A percentile compares a stretch with the other conserved stretches of the same genome.
Evolutionary conservation across 2,797 vertebrate genomes (phyloP).

Genomic region (Alca torda): DNA sequence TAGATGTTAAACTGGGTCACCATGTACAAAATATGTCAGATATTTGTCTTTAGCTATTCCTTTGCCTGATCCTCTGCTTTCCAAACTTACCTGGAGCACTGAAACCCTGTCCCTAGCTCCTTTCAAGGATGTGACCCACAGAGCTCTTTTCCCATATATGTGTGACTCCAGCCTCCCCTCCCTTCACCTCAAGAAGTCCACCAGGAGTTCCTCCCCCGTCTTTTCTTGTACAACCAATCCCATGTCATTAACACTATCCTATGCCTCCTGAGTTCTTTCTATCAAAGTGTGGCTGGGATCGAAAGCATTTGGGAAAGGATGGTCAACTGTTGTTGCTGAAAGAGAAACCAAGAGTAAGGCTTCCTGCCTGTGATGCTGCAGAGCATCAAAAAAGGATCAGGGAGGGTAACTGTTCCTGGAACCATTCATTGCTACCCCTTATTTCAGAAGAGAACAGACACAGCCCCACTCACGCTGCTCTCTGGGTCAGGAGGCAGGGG

Average conservation of each 20-base stretch:
- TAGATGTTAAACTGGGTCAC: not conserved
- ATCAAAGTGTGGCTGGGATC: not conserved
- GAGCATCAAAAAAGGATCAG: not conserved
- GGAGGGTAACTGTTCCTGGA: not conserved
- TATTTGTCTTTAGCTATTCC: not conserved
- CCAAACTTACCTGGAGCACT: not conserved
- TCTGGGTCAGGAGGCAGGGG: not conserved
- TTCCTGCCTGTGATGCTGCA: not conserved
- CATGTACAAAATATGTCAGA: not conserved
- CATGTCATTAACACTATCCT: not conserved
- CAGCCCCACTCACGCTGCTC: not conserved
- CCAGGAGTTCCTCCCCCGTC: not conserved
- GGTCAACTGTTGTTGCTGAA: not conserved
- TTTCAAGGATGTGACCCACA: not conserved
- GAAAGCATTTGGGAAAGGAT: not conserved
- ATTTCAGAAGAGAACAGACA: not conserved
- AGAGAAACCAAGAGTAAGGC: not conserved
- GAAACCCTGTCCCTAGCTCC: rapidly evolving
- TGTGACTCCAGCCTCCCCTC: not conserved
- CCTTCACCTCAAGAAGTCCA: not conserved
- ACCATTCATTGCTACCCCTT: not conserved
- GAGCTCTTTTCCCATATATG: not conserved
- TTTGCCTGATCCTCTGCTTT: not conserved
- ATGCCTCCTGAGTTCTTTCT: not conserved
- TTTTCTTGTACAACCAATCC: not conserved